A percentile compares a stretch with the other conserved stretches of the same genome.
phyloP scores from a whole-genome alignment of 2,888 invertebrate genomes.

The Watsonalla binaria region DNA sequence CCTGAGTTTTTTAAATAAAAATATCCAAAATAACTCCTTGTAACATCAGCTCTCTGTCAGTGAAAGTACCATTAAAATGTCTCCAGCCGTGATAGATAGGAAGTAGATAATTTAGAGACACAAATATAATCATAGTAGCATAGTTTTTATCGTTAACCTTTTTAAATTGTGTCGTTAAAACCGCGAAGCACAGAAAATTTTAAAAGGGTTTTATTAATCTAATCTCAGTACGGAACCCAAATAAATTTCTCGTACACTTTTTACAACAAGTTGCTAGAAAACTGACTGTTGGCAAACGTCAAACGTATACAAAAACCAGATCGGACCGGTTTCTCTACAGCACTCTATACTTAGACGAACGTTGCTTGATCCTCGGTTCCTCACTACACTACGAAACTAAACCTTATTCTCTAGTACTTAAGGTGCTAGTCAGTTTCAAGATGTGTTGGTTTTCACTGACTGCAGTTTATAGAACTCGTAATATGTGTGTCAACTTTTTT shows the following conservation, averaged over 20 bases:
- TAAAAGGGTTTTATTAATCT: too few species aligned
- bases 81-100: too few species aligned
- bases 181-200: too few species aligned
- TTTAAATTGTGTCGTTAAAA: too few species aligned
- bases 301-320: conserved; percentile 3
- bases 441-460: background rate
- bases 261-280: conserved; percentile 1
- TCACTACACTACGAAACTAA: background rate
- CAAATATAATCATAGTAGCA: too few species aligned
- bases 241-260: background rate
- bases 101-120: too few species aligned
- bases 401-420: background rate
- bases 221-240: background rate
- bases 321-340: conserved; percentile 2
- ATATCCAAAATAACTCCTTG: too few species aligned
- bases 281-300: conserved; percentile 3
- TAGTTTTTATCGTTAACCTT: too few species aligned
- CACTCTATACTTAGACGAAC: conserved; percentile 1
- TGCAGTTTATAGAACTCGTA: conserved; percentile 14
- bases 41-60: too few species aligned
- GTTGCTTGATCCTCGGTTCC: background rate
- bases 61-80: too few species aligned
- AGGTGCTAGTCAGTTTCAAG: background rate
- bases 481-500: conserved; percentile 13
- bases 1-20: too few species aligned